Evolutionary conservation across 2,113 vertebrate genomes (phyloP), one percentile per base, ranked within the genome.

Genomic region (Colossoma macropomum): DNA sequence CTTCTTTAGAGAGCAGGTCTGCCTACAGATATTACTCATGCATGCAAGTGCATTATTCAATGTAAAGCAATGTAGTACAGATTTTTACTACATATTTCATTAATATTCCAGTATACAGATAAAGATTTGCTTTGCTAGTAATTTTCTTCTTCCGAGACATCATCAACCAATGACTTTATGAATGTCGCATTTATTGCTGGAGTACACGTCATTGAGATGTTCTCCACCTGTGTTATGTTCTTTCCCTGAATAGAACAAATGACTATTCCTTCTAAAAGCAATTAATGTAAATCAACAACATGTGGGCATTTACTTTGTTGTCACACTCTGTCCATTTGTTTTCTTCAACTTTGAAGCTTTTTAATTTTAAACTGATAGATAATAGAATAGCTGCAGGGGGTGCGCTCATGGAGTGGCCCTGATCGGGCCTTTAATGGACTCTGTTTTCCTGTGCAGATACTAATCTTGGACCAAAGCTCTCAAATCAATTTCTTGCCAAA

Each of bases 401-500:
- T 77, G 0, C n/a, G n/a, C 9, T 83, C 23, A 60, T 60, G 21
- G 76, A 27, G 7, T 23, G 11, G 23, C 34, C n/a, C 50, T 68
- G 80, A 69, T 65, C 45, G 63, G 30, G 7, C 0, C 45, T 75
- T 32, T 75, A 45, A 75, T 81, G 45, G 59, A 9, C 50, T 81
- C 34, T 76, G 73, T 77, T 77, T 77, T 83, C 27, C 52, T 62
- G 63, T 69, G 30, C 38, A 83, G 25, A 77, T 77, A 23, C 38
- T 69, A 70, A 50, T 28, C 74, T 62, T 28, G 23, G 66, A 59
- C 75, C 74, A 60, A 66, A 76, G 75, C 71, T 77, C 56, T 69
- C 34, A 69, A 59, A 76, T 82, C 74, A 77, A 77, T 83, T 82
- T 71, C 65, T 62, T 77, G 68, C 66, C 74, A 83, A 77, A 83